phyloP scores from a whole-genome alignment of 2,888 invertebrate species.

The Pterostichus niger region DNA sequence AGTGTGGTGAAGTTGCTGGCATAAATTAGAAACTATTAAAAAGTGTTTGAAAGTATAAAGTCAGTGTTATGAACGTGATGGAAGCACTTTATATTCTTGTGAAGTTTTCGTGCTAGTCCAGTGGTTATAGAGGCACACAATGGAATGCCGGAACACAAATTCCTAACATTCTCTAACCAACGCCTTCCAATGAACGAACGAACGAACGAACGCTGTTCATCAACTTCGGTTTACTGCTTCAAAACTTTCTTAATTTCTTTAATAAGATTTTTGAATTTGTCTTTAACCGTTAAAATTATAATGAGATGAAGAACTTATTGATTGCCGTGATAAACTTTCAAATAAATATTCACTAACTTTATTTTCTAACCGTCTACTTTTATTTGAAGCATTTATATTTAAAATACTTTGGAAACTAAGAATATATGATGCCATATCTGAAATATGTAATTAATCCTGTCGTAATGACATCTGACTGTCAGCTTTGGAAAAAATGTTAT shows the following conservation, averaged over 20 bases:
- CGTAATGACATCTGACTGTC: no score
- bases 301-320: conserved; percentile 20
- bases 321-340: not conserved
- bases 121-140: conserved; percentile 23
- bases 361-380: no score
- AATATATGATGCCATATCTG: no score
- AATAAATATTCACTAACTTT: no score
- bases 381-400: no score
- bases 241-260: conserved; percentile 49
- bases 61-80: conserved; percentile 12
- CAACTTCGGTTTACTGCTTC: conserved; percentile 14
- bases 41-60: conserved; percentile 11
- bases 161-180: conserved; percentile 24
- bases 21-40: conserved; percentile 31
- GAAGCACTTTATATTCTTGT: conserved; percentile 35
- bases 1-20: no score
- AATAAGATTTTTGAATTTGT: conserved; percentile 46
- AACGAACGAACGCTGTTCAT: conserved; percentile 7
- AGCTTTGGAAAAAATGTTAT: no score
- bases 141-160: conserved; percentile 41
- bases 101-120: conserved; percentile 11
- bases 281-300: not conserved
- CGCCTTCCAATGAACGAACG: not conserved
- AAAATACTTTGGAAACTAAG: no score
- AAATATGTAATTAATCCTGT: no score